Base-by-base conservation (phyloP, 1,140 invertebrate species). In the Calosoma granatense region DNA sequence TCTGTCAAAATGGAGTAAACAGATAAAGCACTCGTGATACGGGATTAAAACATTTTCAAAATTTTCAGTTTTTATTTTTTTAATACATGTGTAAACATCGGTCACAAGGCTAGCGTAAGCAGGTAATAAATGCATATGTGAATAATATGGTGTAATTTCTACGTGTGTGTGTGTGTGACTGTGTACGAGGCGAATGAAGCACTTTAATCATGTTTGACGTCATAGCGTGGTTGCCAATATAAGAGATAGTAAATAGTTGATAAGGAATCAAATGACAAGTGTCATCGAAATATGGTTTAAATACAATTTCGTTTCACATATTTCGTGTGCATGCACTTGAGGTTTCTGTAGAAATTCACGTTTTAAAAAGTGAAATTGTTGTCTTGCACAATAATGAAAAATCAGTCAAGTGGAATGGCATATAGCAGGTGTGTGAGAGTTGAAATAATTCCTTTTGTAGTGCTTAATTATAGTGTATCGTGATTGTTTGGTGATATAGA, bases 1-100 rank as follows among this genome's bases (percentile, higher is more conserved):
- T n/a, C n/a, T 47, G 41, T 47, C 41, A 47, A 47, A 47, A 47
- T 47, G 41, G 41, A 47, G 41, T 47, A 47, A 47, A 47, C 41
- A 47, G 41, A 47, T 47, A 4, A 36, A 47, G 41, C 17, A 17
- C 9, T 11, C 6, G 41, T n/a, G n/a, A n/a, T n/a, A n/a, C n/a
- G n/a, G n/a, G n/a, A n/a, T n/a, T n/a, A n/a, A n/a, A n/a, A n/a
- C n/a, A n/a, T n/a, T n/a, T n/a, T n/a, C n/a, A n/a, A n/a, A n/a
- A n/a, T n/a, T n/a, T n/a, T n/a, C n/a, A n/a, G n/a, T n/a, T n/a
- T n/a, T n/a, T n/a, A n/a, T n/a, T n/a, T n/a, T n/a, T n/a, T n/a
- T n/a, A n/a, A n/a, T n/a, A n/a, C n/a, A n/a, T n/a, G n/a, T n/a
- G n/a, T n/a, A n/a, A n/a, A n/a, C n/a, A n/a, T n/a, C n/a, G n/a